phyloP scores from a whole-genome alignment of 2,888 invertebrate species.

The Ametastegia equiseti region DNA sequence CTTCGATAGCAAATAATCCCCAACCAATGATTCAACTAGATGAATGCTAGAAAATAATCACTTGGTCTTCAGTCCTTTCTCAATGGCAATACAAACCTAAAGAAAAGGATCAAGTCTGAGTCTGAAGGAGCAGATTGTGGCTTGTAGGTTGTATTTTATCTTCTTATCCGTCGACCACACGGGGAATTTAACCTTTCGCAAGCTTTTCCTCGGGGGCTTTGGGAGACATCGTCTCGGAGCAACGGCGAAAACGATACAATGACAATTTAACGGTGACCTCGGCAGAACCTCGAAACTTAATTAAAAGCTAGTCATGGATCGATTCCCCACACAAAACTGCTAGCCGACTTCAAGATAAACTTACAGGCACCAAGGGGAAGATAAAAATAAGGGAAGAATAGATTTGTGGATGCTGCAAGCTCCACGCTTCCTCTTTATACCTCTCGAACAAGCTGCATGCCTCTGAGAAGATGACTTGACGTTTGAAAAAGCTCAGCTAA shows the following conservation, averaged over 20 bases:
- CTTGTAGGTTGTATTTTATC: neutral
- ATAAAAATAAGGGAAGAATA: slow-evolving; percentile 6
- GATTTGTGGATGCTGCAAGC: slow-evolving; percentile 24
- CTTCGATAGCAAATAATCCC: neutral
- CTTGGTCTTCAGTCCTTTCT: neutral
- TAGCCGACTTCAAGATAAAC: slow-evolving; percentile 7
- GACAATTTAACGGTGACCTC: slow-evolving; percentile 20
- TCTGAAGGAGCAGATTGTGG: neutral
- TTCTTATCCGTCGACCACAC: neutral
- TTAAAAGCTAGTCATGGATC: slow-evolving; percentile 20
- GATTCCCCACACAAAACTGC: slow-evolving; percentile 25
- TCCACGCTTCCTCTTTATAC: neutral
- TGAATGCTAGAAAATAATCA: neutral
- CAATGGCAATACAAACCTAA: neutral
- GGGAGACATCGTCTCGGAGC: neutral
- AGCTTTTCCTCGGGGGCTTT: neutral
- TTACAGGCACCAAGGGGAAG: neutral
- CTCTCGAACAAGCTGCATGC: neutral
- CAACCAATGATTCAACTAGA: neutral
- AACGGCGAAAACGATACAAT: neutral
- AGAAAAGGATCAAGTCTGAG: neutral
- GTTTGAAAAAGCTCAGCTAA: neutral
- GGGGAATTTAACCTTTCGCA: neutral
- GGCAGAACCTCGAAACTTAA: slow-evolving; percentile 14
- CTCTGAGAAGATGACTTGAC: slow-evolving; percentile 11